These are phyloP conservation scores for Drosophila lacteicornis DNA, from an alignment of 1,140 invertebrate genomes.

Conservation along the genomic window DNA sequence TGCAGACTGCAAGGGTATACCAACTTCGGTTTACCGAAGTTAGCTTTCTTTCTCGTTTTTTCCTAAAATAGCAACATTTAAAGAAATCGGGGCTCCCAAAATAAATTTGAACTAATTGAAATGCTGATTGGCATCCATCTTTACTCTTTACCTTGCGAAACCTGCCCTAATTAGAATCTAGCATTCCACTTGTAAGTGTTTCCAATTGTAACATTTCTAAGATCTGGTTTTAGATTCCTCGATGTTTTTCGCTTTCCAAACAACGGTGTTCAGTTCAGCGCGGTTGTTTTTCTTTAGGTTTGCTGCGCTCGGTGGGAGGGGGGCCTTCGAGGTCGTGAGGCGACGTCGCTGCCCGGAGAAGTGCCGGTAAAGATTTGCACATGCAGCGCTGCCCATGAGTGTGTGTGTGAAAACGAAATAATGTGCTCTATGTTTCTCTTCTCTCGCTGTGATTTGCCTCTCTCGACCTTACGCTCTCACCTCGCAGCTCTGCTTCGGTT, in stretches of 20 bases:
- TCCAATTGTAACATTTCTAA: background rate
- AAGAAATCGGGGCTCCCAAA: no score
- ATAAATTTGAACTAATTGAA: background rate
- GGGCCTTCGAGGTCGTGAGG: conserved; percentile 22
- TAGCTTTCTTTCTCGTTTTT: no score
- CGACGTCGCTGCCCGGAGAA: conserved; percentile 18
- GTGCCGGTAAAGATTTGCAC: conserved; percentile 62
- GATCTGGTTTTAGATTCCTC: background rate
- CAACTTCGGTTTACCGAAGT: no score
- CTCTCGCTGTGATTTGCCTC: conserved; percentile 2
- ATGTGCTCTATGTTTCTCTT: conserved; percentile 5
- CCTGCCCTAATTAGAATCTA: background rate
- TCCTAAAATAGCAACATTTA: no score
- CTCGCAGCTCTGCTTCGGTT: conserved; percentile 4
- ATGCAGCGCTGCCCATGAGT: conserved; percentile 35
- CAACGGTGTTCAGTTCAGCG: background rate
- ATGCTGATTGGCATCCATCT: background rate
- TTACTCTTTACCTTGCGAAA: no score
- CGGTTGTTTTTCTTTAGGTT: background rate
- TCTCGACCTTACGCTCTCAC: conserved; percentile 10
- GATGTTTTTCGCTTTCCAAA: background rate
- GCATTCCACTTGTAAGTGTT: background rate
- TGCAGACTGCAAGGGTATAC: no score
- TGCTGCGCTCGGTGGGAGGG: background rate
- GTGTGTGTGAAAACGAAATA: background rate